These are phyloP conservation scores for Illadopsis cleaveri DNA, from an alignment of 2,113 vertebrate genomes.

Conservation along the genomic window DNA sequence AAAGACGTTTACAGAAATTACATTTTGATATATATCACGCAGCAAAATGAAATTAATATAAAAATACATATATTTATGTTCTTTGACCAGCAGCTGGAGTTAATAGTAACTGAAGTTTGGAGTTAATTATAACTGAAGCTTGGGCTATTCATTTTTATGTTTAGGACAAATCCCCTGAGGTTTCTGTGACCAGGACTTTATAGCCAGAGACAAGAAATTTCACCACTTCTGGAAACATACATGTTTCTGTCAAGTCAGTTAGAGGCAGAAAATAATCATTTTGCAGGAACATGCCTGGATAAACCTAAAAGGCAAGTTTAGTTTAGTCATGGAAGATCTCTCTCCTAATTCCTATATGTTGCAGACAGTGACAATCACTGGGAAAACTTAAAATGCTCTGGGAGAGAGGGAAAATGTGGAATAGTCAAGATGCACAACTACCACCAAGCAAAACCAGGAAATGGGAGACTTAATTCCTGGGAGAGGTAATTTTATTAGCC, in stretches of 20 bases:
- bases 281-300: not conserved
- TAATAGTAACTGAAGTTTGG: slow-evolving; percentile 51
- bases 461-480: not conserved
- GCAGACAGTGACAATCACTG: not conserved
- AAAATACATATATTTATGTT: slow-evolving; percentile 10
- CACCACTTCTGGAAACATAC: not conserved
- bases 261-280: not conserved
- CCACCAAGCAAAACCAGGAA: not conserved
- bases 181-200: slow-evolving; percentile 37
- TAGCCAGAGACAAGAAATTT: slow-evolving; percentile 42
- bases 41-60: not conserved
- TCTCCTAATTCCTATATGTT: not conserved
- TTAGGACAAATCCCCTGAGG: not conserved
- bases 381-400: not conserved
- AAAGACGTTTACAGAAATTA: slow-evolving; percentile 15
- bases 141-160: slow-evolving; percentile 20
- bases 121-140: slow-evolving; percentile 49
- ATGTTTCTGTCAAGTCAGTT: not conserved
- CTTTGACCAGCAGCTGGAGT: slow-evolving; percentile 41
- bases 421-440: not conserved
- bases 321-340: not conserved
- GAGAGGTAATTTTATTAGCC: not conserved
- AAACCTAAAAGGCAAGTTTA: not conserved
- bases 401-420: not conserved
- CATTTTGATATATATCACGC: not conserved